Conservation (phyloP, 2,113 vertebrate species). For the Rhizomys pruinosus region DNA sequence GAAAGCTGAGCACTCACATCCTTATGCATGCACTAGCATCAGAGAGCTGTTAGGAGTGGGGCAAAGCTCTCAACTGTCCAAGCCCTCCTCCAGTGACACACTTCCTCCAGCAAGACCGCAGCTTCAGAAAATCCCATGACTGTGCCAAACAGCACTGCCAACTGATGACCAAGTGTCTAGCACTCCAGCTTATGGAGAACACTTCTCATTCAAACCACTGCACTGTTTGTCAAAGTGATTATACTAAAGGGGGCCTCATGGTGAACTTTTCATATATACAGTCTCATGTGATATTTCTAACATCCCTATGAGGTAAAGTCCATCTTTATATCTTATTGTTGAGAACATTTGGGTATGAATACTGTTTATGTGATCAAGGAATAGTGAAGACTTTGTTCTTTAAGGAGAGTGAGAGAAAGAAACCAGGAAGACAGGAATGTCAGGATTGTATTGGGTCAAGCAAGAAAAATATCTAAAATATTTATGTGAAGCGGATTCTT, state of each 20-base stretch:
- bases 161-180: too few species aligned
- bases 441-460: not conserved
- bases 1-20: too few species aligned
- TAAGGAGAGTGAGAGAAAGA: not conserved
- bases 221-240: not conserved
- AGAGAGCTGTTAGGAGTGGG: too few species aligned
- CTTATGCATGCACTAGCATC: too few species aligned
- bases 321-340: not conserved
- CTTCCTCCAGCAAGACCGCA: too few species aligned
- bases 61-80: too few species aligned
- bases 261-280: not conserved
- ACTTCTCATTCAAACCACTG: too few species aligned
- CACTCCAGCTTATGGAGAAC: too few species aligned
- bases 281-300: not conserved
- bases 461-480: not conserved
- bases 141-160: too few species aligned
- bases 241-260: not conserved
- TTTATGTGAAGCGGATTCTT: not conserved
- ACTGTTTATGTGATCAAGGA: not conserved
- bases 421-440: not conserved
- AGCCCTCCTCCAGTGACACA: too few species aligned
- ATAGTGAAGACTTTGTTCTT: not conserved
- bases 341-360: not conserved
- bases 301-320: not conserved
- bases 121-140: too few species aligned